Conservation (phyloP, 2,797 vertebrate species). For the Gila robusta region DNA sequence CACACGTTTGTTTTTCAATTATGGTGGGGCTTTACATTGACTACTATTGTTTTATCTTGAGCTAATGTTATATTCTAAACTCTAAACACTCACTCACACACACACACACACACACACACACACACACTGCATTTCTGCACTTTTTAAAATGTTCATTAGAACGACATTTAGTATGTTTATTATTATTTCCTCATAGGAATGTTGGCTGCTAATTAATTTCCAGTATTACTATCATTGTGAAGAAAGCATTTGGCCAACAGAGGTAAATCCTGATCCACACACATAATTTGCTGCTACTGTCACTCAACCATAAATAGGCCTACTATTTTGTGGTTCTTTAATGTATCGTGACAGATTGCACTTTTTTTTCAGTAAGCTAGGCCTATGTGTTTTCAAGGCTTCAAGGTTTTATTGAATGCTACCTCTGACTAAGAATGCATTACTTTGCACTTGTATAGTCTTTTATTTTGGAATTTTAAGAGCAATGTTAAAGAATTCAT, state of each 20-base stretch:
- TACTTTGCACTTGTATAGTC: too few relatives aligned
- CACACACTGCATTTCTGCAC: neutral
- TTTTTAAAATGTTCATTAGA: neutral
- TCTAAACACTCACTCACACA: neutral
- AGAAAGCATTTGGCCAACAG: neutral
- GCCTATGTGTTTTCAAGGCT: too few relatives aligned
- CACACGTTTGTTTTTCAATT: neutral
- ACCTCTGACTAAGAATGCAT: too few relatives aligned
- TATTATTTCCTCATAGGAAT: neutral
- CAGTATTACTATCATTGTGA: neutral
- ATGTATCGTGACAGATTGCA: too few relatives aligned
- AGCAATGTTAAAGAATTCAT: too few relatives aligned
- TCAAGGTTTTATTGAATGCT: too few relatives aligned
- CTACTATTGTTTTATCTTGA: neutral
- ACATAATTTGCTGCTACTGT: neutral
- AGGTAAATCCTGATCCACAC: neutral
- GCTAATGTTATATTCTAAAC: neutral
- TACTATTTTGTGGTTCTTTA: too few relatives aligned
- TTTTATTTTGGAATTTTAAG: too few relatives aligned
- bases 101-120: too few relatives aligned
- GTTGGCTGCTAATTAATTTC: neutral
- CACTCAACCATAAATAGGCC: neutral
- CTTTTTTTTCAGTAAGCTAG: too few relatives aligned
- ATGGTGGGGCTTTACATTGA: neutral
- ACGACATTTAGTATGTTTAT: neutral